phyloP scores from a whole-genome alignment of 2,113 vertebrate genomes.

The Colius striatus region DNA sequence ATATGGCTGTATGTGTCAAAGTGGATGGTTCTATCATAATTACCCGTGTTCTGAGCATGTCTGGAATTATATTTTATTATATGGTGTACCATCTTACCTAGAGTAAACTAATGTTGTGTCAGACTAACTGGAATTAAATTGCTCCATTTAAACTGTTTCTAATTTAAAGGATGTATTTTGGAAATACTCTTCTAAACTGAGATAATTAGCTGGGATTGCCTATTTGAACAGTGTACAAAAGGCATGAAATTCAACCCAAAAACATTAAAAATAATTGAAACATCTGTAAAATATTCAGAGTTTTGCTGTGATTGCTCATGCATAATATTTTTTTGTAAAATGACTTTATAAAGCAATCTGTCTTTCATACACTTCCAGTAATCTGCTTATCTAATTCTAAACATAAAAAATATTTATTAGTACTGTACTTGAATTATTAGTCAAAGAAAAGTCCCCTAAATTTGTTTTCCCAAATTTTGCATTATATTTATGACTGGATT shows the following conservation, averaged over 20 bases:
- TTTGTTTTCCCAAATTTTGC: fast-evolving
- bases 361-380: background rate
- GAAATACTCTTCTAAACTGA: background rate
- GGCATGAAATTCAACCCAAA: background rate
- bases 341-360: background rate
- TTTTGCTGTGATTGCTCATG: background rate
- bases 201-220: background rate
- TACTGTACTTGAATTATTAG: background rate
- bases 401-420: background rate
- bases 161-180: background rate
- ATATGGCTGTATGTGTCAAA: background rate
- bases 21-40: background rate
- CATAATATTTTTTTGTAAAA: background rate
- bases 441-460: background rate
- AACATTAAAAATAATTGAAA: background rate
- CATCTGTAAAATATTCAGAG: background rate
- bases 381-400: background rate
- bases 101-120: background rate
- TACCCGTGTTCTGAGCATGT: background rate
- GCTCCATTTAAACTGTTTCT: background rate
- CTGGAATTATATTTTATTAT: background rate
- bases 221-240: background rate
- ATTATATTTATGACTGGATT: background rate
- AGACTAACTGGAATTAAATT: background rate
- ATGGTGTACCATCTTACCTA: background rate